These are phyloP conservation scores for Ophion costatus DNA, from an alignment of 2,888 invertebrate genomes.

Conservation along the genomic window DNA sequence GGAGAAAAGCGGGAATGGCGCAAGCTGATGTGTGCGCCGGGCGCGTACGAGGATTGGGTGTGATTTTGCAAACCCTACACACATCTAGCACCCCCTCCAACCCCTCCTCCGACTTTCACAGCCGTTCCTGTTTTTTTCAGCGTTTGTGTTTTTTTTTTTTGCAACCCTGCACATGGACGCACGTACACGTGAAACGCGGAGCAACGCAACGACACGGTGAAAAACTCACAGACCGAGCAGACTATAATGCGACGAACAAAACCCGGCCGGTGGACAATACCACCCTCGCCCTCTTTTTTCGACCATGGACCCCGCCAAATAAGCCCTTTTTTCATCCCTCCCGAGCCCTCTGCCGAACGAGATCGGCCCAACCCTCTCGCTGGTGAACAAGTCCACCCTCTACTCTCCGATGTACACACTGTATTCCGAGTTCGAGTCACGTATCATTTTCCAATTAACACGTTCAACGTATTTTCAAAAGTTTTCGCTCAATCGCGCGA, in stretches of 20 bases:
- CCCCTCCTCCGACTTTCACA: slow-evolving; percentile 41
- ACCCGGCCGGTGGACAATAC: slow-evolving; percentile 56
- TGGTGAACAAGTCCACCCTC: slow-evolving; percentile 14
- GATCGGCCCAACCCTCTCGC: neutral
- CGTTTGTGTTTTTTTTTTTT: slow-evolving; percentile 42
- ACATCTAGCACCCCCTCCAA: slow-evolving; percentile 14
- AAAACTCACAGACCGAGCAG: slow-evolving; percentile 46
- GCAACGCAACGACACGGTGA: slow-evolving; percentile 4
- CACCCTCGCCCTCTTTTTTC: slow-evolving; percentile 54
- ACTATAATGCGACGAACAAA: slow-evolving; percentile 62
- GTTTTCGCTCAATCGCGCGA: slow-evolving; percentile 30
- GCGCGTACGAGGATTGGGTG: slow-evolving; percentile 60
- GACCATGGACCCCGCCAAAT: slow-evolving; percentile 54
- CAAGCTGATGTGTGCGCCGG: slow-evolving; percentile 72
- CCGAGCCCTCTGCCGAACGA: neutral
- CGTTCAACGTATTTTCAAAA: slow-evolving; percentile 35
- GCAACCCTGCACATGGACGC: slow-evolving; percentile 45
- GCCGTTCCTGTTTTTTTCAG: slow-evolving; percentile 21
- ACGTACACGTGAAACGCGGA: slow-evolving; percentile 4
- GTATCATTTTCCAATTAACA: slow-evolving; percentile 54
- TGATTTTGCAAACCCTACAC: slow-evolving; percentile 64
- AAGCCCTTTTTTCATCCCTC: slow-evolving; percentile 55
- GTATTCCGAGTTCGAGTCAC: slow-evolving; percentile 33
- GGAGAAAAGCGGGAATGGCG: slow-evolving; percentile 34
- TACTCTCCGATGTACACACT: slow-evolving; percentile 2